Evolutionary conservation across 2,888 invertebrate species (phyloP).

Genomic region (Petrophora chlorosata): DNA sequence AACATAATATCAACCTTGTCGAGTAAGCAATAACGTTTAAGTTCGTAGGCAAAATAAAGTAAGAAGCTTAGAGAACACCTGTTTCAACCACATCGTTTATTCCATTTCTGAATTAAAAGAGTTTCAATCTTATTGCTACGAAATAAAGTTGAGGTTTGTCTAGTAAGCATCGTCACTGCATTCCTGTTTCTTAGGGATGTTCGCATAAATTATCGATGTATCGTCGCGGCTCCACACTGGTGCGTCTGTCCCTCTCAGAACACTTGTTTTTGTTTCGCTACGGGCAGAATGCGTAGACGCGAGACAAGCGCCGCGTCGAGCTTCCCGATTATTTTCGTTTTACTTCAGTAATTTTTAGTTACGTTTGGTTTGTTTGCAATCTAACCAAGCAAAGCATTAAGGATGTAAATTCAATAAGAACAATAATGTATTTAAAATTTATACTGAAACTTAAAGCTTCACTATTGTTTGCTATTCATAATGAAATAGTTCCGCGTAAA

Average conservation of each 20-base stretch:
- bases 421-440: too few species aligned
- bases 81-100: slow-evolving; percentile 77
- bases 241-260: slow-evolving; percentile 69
- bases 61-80: slow-evolving; percentile 76
- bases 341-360: neutral
- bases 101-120: slow-evolving; percentile 36
- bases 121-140: slow-evolving; percentile 27
- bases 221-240: slow-evolving; percentile 61
- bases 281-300: slow-evolving; percentile 59
- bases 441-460: neutral
- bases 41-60: slow-evolving; percentile 34
- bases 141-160: slow-evolving; percentile 41
- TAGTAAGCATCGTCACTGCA: slow-evolving; percentile 49
- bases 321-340: slow-evolving; percentile 1
- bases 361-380: slow-evolving; percentile 41
- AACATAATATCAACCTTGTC: slow-evolving; percentile 39
- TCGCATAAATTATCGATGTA: slow-evolving; percentile 83
- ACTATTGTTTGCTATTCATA: neutral
- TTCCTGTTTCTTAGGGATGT: slow-evolving; percentile 80
- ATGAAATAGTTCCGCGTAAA: slow-evolving; percentile 50
- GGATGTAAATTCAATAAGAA: too few species aligned
- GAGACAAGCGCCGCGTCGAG: slow-evolving; percentile 58
- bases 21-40: neutral
- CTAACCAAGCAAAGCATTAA: neutral
- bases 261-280: slow-evolving; percentile 76